Conservation (phyloP, 1,140 invertebrate species). For the Drosophila lacteicornis region DNA sequence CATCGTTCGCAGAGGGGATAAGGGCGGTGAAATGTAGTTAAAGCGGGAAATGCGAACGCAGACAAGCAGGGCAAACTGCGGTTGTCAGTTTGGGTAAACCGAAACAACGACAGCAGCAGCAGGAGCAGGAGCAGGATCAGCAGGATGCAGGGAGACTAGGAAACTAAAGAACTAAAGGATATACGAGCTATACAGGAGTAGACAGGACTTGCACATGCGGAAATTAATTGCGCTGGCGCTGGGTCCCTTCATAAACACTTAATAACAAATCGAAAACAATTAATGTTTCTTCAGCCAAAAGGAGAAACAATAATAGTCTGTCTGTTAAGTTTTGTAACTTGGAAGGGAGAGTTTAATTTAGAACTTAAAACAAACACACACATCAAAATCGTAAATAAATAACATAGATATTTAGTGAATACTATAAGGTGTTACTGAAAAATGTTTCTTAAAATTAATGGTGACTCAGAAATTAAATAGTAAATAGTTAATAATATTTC, state of each 20-base stretch:
- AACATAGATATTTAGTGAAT: no score
- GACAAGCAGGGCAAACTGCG: conserved; percentile 47
- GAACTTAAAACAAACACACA: no score
- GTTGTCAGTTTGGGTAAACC: conserved; percentile 61
- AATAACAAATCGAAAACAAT: conserved; percentile 8
- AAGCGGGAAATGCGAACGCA: conserved; percentile 13
- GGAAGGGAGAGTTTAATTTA: no score
- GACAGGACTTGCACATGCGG: not conserved
- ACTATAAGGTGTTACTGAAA: no score
- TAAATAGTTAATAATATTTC: no score
- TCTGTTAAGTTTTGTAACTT: no score
- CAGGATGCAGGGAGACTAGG: conserved; percentile 5
- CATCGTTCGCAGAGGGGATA: conserved; percentile 37
- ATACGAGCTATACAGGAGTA: not conserved
- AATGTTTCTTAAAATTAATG: no score
- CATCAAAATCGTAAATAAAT: no score
- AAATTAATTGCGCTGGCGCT: conserved; percentile 9
- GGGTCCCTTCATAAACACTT: not conserved
- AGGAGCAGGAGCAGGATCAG: not conserved
- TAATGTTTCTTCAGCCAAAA: not conserved
- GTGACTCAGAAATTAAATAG: no score
- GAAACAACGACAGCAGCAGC: conserved; percentile 42
- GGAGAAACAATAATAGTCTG: not conserved
- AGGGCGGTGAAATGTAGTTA: conserved; percentile 38
- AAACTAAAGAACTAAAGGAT: not conserved